Conservation (phyloP, 2,888 invertebrate genomes). For the Odontocerum albicorne region DNA sequence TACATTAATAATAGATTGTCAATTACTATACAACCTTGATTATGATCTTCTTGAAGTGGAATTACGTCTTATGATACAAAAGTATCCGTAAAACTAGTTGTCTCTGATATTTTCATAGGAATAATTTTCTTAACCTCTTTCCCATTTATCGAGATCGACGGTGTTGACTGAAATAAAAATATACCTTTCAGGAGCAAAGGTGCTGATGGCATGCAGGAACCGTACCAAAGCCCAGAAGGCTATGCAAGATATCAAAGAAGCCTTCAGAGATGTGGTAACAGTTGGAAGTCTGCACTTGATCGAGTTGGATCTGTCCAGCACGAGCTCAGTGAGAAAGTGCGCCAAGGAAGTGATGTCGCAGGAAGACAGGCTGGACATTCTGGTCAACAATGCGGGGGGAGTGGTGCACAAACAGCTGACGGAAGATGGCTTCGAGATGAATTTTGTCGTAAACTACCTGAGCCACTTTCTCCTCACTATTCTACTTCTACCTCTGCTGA, state of each 20-base stretch:
- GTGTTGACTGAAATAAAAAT: no score
- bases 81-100: no score
- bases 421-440: slow-evolving; percentile 66
- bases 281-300: slow-evolving; percentile 49
- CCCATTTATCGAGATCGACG: no score
- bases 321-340: slow-evolving; percentile 60
- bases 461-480: slow-evolving; percentile 65
- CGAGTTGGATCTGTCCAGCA: slow-evolving; percentile 57
- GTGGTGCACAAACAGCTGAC: slow-evolving; percentile 59
- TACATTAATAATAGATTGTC: no score
- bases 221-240: slow-evolving; percentile 55
- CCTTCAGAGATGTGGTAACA: slow-evolving; percentile 39
- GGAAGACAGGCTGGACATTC: slow-evolving; percentile 60
- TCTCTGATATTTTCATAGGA: no score
- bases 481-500: slow-evolving; percentile 61
- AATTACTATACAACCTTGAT: no score
- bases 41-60: no score
- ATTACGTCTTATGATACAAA: no score
- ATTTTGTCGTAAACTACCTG: slow-evolving; percentile 67
- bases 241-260: slow-evolving; percentile 50
- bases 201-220: slow-evolving; percentile 60
- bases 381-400: slow-evolving; percentile 73
- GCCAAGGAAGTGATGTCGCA: slow-evolving; percentile 49
- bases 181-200: slow-evolving; percentile 51
- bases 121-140: no score